A percentile compares a stretch with the other conserved stretches of the same genome.
Evolutionary conservation across 2,113 vertebrate genomes (phyloP).

Genomic region (Pionites leucogaster): DNA sequence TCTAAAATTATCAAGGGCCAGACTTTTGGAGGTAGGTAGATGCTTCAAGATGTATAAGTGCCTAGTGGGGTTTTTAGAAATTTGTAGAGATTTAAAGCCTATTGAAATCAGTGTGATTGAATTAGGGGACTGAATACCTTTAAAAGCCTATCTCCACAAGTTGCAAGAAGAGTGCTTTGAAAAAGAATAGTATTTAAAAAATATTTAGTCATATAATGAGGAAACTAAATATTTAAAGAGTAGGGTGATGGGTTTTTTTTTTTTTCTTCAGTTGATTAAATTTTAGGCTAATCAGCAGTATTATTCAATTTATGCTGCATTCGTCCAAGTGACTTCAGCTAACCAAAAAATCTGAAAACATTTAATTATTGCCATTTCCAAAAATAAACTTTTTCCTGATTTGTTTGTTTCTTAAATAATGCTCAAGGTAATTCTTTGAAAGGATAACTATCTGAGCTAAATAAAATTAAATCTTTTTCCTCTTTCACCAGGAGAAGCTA

Average conservation of each 20-base stretch:
- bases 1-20: constrained; percentile 46
- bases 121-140: constrained; percentile 26
- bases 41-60: constrained; percentile 25
- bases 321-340: background rate
- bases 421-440: background rate
- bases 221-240: background rate
- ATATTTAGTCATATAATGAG: background rate
- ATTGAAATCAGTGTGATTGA: constrained; percentile 36
- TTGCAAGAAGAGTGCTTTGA: background rate
- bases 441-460: background rate
- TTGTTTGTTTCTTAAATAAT: background rate
- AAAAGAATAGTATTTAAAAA: background rate
- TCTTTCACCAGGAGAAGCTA: background rate
- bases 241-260: background rate
- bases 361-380: background rate
- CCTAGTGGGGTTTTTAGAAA: constrained; percentile 3
- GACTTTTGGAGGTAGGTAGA: constrained; percentile 24
- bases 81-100: constrained; percentile 17
- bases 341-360: background rate
- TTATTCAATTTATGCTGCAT: background rate
- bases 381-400: background rate
- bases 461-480: background rate
- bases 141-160: background rate
- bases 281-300: constrained; percentile 13
- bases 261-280: constrained; percentile 26